These are phyloP conservation scores for Notocelia uddmanniana DNA, from an alignment of 2,888 invertebrate species.

Conservation along the genomic window DNA sequence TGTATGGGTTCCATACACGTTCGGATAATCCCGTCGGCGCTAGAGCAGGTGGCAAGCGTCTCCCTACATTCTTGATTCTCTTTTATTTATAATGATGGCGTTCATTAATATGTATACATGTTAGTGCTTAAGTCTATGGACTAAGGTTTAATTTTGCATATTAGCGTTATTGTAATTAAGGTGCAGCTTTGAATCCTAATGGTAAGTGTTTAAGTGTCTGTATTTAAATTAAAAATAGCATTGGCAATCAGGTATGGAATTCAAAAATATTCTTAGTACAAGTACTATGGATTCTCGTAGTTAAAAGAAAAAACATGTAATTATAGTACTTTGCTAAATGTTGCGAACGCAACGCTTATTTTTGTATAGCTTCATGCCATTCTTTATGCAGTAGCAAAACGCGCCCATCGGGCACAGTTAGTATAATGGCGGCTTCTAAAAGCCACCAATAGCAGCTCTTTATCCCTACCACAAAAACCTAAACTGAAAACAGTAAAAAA, in stretches of 20 bases:
- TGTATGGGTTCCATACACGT: slow-evolving; percentile 2
- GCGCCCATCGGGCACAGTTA: too few relatives aligned
- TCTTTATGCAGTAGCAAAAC: too few relatives aligned
- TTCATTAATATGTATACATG: not conserved
- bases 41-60: slow-evolving; percentile 30
- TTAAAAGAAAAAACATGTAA: too few relatives aligned
- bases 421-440: too few relatives aligned
- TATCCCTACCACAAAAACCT: too few relatives aligned
- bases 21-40: not conserved
- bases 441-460: too few relatives aligned
- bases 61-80: slow-evolving; percentile 23
- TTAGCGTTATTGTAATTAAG: not conserved
- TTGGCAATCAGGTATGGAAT: not conserved
- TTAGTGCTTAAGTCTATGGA: not conserved
- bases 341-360: too few relatives aligned
- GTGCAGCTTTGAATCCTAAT: not conserved
- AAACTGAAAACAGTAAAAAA: too few relatives aligned
- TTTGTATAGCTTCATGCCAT: too few relatives aligned
- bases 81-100: slow-evolving; percentile 18
- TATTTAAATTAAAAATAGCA: not conserved
- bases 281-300: too few relatives aligned
- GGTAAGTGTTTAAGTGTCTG: not conserved
- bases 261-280: not conserved
- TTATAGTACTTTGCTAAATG: too few relatives aligned
- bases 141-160: not conserved